These are phyloP conservation scores for Solenopsis fugax DNA, from an alignment of 1,140 invertebrate species.

Conservation along the genomic window DNA sequence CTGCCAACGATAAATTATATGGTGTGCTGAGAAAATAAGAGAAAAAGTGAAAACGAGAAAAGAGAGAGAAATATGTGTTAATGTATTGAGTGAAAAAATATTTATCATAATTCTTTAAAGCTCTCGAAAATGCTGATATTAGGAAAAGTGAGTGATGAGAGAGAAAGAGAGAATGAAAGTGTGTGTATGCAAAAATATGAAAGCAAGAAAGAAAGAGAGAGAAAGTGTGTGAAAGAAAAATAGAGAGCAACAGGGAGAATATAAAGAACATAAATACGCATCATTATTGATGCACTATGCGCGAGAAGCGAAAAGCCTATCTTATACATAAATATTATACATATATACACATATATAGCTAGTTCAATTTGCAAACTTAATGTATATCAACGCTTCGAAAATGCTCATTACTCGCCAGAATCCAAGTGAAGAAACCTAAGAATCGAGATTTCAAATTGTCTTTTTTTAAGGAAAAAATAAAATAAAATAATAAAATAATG, in stretches of 20 bases:
- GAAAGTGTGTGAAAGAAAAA: constrained; percentile 48
- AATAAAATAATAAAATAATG: constrained; percentile 79
- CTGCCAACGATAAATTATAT: constrained; percentile 36
- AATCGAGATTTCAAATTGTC: constrained; percentile 84
- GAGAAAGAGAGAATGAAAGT: constrained; percentile 37
- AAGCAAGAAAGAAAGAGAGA: constrained; percentile 16
- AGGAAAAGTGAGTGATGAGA: constrained; percentile 32
- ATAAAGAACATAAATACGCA: constrained; percentile 78
- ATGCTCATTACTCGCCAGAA: constrained; percentile 86
- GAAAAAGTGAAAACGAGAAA: background rate
- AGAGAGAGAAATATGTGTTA: background rate
- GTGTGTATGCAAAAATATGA: constrained; percentile 39
- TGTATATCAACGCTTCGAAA: constrained; percentile 85
- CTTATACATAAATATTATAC: constrained; percentile 82
- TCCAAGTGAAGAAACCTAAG: constrained; percentile 78
- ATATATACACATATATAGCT: constrained; percentile 81
- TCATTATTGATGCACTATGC: constrained; percentile 83
- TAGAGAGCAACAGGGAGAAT: constrained; percentile 57
- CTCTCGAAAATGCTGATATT: constrained; percentile 51
- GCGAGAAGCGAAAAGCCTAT: constrained; percentile 77
- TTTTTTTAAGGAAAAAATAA: constrained; percentile 84
- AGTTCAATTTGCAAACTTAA: constrained; percentile 85
- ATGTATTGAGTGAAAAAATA: constrained; percentile 34
- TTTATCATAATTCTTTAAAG: constrained; percentile 62
- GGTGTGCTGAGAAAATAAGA: background rate